Evolutionary conservation across 2,888 invertebrate species (phyloP), one percentile per base, ranked within the genome.

Genomic region (Heliconius hortense): DNA sequence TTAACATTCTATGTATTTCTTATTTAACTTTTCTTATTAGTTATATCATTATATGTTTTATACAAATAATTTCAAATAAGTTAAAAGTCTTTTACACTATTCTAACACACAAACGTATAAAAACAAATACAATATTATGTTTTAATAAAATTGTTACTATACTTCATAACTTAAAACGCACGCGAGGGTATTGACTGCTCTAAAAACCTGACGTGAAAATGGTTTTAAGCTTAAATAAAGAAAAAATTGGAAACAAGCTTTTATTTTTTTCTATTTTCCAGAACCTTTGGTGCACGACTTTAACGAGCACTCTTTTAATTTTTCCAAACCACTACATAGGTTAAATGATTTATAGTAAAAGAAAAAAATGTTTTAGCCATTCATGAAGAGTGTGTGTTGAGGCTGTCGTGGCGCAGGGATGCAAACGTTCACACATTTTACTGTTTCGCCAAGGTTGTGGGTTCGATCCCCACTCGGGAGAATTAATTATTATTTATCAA

Each of bases 191-290:
- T 66, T 66, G 66, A 66, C 66, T 66, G 39, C 39, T 39, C 39
- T 66, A 43, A 66, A 66, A 66, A 66, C 24, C 66, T 66, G 39
- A 66, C 24, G 66, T 43, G 66, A 24, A 66, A 66, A 66, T 15
- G 66, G 66, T 66, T 66, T 39, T 66, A 43, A 43, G 66, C 66
- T 43, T 43, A 39, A 66, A 66, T 66, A 66, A 66, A 66, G 66
- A 66, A 66, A 66, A 64, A 66, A 66, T 31, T 24, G 39, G 24
- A 39, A 66, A 66, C 66, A 66, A 43, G 64, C 35, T 66, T 35
- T 39, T n/a, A 24, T 66, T 39, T 66, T 64, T 64, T 66, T 66
- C 24, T 43, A 43, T 66, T 66, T 66, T 66, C 24, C 24, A 5
- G 66, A 66, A 66, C 66, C 39, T 39, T 66, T 66, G 15, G 24